Percentiles rank a stretch among this genome's conserved stretches.
These are phyloP conservation scores for Tetragonula carbonaria DNA, from an alignment of 2,888 invertebrate species.

Conservation along the genomic window DNA sequence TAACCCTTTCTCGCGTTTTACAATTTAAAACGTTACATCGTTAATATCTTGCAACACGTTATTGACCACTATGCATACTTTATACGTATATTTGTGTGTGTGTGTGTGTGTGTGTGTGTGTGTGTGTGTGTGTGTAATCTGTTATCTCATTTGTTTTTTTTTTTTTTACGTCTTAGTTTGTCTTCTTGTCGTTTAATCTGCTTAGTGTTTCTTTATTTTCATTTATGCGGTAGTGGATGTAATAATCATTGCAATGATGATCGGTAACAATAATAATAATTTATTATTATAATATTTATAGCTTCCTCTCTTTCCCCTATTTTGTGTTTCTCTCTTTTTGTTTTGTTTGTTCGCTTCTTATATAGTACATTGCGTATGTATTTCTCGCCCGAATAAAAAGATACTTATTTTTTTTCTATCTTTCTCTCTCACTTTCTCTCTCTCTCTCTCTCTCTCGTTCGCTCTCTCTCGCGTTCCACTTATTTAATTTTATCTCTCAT, in stretches of 20 bases:
- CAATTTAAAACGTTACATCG: constrained; percentile 59
- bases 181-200: constrained; percentile 54
- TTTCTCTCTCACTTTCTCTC: constrained; percentile 25
- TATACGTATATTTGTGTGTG: constrained; percentile 52
- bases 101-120: constrained; percentile 30
- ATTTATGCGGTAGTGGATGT: constrained; percentile 71
- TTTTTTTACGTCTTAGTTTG: constrained; percentile 33
- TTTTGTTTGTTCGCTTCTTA: constrained; percentile 66
- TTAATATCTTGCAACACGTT: constrained; percentile 64
- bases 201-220: constrained; percentile 43
- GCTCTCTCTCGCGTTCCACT: constrained; percentile 49
- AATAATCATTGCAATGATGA: constrained; percentile 76
- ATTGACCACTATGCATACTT: constrained; percentile 68
- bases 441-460: constrained; percentile 33
- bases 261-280: constrained; percentile 79
- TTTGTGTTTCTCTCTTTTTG: background rate
- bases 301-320: constrained; percentile 43
- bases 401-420: constrained; percentile 55
- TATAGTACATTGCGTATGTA: constrained; percentile 78
- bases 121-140: constrained; percentile 36
- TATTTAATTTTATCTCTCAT: constrained; percentile 59
- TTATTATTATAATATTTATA: constrained; percentile 80
- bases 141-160: constrained; percentile 39
- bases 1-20: constrained; percentile 42
- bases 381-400: constrained; percentile 78